Conservation (phyloP, 2,113 vertebrate genomes). For the Hyla sarda region DNA sequence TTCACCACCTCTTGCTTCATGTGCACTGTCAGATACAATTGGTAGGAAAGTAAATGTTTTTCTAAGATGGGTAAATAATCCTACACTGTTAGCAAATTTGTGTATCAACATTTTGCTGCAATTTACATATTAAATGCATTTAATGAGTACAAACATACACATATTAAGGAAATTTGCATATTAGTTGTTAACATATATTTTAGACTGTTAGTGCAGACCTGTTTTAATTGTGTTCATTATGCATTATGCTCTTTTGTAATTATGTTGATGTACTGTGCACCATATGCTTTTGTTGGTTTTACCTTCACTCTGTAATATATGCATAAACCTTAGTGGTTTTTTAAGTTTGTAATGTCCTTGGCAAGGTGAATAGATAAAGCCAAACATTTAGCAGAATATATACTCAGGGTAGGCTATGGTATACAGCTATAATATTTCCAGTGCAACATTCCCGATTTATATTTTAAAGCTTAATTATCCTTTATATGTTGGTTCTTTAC, state of each 20-base stretch:
- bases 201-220: constrained; percentile 34
- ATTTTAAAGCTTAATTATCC: background rate
- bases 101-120: constrained; percentile 21
- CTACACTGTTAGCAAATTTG: constrained; percentile 20
- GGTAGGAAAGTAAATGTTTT: constrained; percentile 29
- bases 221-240: constrained; percentile 54
- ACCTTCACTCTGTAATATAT: constrained; percentile 49
- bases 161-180: constrained; percentile 48
- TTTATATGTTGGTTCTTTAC: background rate
- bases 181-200: constrained; percentile 56
- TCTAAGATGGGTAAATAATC: constrained; percentile 49
- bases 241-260: constrained; percentile 46
- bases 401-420: background rate
- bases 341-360: constrained; percentile 42
- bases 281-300: constrained; percentile 55
- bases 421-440: background rate
- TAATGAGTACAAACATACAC: constrained; percentile 45
- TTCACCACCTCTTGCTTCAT: background rate
- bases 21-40: constrained; percentile 22
- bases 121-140: constrained; percentile 51
- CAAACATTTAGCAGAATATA: background rate
- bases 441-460: background rate
- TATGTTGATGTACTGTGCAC: constrained; percentile 45
- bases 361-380: constrained; percentile 21
- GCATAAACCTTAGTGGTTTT: constrained; percentile 8